phyloP scores from a whole-genome alignment of 2,113 vertebrate genomes.

The Scomber japonicus region DNA sequence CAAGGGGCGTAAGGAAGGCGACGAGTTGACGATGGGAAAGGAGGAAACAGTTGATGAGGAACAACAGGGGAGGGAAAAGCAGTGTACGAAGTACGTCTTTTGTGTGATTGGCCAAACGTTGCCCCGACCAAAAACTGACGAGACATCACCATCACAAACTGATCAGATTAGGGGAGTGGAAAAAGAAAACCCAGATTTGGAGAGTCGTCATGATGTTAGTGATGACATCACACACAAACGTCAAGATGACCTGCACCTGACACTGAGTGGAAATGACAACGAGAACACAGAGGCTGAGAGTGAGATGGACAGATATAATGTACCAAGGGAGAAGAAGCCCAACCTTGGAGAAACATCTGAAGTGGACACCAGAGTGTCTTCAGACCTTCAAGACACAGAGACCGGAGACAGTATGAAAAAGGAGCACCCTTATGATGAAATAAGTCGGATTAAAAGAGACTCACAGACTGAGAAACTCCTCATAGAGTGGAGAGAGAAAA shows the following conservation, averaged over 20 bases:
- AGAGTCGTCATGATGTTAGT: conserved; percentile 3
- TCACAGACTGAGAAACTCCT: conserved; percentile 76
- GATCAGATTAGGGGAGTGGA: conserved; percentile 49
- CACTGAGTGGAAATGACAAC: conserved; percentile 17
- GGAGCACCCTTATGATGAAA: conserved; percentile 32
- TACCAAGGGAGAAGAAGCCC: background rate
- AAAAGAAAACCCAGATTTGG: conserved; percentile 28
- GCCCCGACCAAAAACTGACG: conserved; percentile 30
- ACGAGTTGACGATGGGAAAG: conserved; percentile 8
- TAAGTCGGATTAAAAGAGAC: conserved; percentile 58
- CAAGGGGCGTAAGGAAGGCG: conserved; percentile 36
- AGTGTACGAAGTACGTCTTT: conserved; percentile 53
- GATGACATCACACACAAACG: conserved; percentile 30
- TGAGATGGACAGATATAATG: background rate
- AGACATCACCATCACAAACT: conserved; percentile 36
- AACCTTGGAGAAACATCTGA: background rate
- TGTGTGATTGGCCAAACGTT: conserved; percentile 71
- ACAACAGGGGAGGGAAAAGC: conserved; percentile 23
- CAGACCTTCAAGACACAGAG: conserved; percentile 17
- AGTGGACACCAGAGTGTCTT: background rate
- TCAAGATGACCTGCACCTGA: conserved; percentile 20
- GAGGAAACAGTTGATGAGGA: conserved; percentile 34
- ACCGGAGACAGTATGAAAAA: conserved; percentile 15
- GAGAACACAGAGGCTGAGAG: background rate
- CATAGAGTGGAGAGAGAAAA: conserved; percentile 69